Conservation (phyloP, 2,113 vertebrate species). For the Bungarus multicinctus region DNA sequence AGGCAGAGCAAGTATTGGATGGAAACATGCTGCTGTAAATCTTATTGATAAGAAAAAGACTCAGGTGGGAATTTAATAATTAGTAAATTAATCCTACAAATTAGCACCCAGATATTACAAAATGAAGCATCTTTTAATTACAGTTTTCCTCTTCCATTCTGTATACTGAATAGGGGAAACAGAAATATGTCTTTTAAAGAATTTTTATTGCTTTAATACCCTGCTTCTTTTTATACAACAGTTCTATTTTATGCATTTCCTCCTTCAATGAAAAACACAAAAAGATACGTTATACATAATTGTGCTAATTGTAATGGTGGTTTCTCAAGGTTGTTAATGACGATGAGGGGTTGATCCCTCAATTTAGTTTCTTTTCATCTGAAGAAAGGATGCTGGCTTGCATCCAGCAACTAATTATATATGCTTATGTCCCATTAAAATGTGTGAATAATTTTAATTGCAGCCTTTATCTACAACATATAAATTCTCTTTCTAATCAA, state of each 20-base stretch:
- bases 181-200: not conserved
- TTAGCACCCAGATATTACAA: not conserved
- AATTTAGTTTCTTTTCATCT: not conserved
- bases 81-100: not conserved
- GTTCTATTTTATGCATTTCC: not conserved
- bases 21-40: not conserved
- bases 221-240: not conserved
- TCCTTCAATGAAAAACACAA: constrained; percentile 8
- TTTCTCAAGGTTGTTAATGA: not conserved
- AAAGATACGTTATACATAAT: constrained; percentile 12
- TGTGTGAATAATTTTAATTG: not conserved
- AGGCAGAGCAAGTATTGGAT: not conserved
- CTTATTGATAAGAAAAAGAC: not conserved
- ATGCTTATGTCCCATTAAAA: not conserved
- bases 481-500: not conserved
- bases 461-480: not conserved
- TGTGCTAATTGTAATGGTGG: constrained; percentile 38
- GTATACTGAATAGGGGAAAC: not conserved
- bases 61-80: not conserved
- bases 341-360: not conserved
- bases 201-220: not conserved
- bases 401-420: not conserved
- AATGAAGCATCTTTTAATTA: not conserved
- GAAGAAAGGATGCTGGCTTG: not conserved
- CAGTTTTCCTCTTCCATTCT: not conserved